Evolutionary conservation across 2,888 invertebrate genomes (phyloP), one percentile per base, ranked within the genome.

Genomic region (Globia sparganii): DNA sequence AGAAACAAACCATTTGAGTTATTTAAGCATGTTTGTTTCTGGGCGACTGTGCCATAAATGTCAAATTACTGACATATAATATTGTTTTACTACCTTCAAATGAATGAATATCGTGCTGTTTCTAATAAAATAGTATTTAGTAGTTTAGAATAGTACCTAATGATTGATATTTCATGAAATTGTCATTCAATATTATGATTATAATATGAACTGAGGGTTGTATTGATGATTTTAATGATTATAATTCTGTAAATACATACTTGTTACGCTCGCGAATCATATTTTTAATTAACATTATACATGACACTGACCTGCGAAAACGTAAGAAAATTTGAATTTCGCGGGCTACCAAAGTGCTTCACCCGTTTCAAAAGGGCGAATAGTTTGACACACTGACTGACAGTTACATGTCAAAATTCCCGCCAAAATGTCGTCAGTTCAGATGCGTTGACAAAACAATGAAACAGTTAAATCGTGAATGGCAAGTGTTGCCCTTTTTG

Each of bases 391-490:
- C 9, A 11, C 43, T 28, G 49, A 53, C 18, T 81, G 80, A 70
- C 72, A 79, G 74, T 1, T 72, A 76, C 28, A 77, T 46, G 72
- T 83, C 80, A 86, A 49, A 21, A 28, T 53, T 83, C 80, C 83
- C 83, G 74, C 76, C 83, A 53, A 80, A 86, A 84, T 72, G 74
- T 61, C 72, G 67, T 64, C 37, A 34, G 37, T 79, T 79, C 43
- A 62, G 61, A 79, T 64, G 70, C 56, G 56, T 71, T 69, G 75
- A 79, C 84, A 79, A 76, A 72, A 84, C 84, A 84, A 86, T 84
- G 37, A 37, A 53, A 77, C 74, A 58, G 21, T 62, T n/a, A 37
- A 77, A 43, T 86, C 77, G 83, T 85, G 72, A 84, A 83, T 72
- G 76, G 72, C 79, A 67, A 62, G 21, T 43, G 59, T 77, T 73